These are phyloP conservation scores for Drosophila bunnanda DNA, from an alignment of 2,888 invertebrate species.

Conservation along the genomic window DNA sequence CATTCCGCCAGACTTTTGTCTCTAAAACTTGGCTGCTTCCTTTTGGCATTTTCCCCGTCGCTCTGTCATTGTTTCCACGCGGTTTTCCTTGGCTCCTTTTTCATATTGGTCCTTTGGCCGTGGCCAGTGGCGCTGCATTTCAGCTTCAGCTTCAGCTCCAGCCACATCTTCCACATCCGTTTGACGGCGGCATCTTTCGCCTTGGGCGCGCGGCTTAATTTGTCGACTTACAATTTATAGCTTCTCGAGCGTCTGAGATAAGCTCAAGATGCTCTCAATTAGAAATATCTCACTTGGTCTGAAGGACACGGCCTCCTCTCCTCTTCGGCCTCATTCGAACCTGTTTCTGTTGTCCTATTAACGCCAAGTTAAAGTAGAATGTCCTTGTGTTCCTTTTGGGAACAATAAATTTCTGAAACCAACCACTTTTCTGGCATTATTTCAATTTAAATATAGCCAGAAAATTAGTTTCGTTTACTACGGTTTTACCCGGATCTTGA, in stretches of 20 bases:
- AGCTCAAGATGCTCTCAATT: conserved; percentile 35
- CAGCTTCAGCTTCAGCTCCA: conserved; percentile 1
- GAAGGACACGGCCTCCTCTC: conserved; percentile 1
- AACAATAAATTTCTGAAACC: background rate
- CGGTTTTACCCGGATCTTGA: background rate
- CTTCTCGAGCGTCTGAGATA: conserved; percentile 22
- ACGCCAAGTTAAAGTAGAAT: conserved; percentile 4
- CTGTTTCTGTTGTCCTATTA: background rate
- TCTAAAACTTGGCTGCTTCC: conserved; percentile 39
- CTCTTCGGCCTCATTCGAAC: background rate
- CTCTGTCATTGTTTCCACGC: conserved; percentile 39
- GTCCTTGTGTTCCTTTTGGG: background rate
- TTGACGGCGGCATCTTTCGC: conserved; percentile 25
- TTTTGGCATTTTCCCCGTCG: conserved; percentile 10
- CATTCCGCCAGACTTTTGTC: conserved; percentile 50
- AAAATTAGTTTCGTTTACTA: background rate
- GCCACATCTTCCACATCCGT: conserved; percentile 29
- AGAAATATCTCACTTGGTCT: conserved; percentile 13
- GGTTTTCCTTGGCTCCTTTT: conserved; percentile 19
- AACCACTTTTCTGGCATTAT: background rate
- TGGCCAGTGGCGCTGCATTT: conserved; percentile 35
- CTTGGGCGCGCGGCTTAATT: conserved; percentile 60
- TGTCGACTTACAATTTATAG: conserved; percentile 71
- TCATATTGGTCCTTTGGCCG: conserved; percentile 29
- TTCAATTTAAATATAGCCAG: background rate